Percentiles rank a stretch among this genome's conserved stretches.
phyloP scores from a whole-genome alignment of 2,888 invertebrate genomes.

The Lasioglossum leucozonium region DNA sequence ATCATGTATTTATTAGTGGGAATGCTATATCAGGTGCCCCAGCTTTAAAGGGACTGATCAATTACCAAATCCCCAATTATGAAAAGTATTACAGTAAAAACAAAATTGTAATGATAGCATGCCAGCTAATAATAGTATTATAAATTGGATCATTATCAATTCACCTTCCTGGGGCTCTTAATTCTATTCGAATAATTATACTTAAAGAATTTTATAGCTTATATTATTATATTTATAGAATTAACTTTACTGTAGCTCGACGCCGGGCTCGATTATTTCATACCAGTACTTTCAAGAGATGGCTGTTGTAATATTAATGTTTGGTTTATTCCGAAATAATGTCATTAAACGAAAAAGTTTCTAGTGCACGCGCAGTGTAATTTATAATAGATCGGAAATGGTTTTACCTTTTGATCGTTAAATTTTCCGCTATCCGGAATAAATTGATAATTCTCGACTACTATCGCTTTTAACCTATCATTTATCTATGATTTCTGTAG shows the following conservation, averaged over 20 bases:
- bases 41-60: too few species aligned
- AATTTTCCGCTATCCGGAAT: background rate
- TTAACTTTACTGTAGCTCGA: background rate
- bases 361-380: background rate
- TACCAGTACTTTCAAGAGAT: background rate
- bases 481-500: background rate
- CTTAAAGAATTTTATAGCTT: slow-evolving; percentile 87
- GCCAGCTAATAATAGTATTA: background rate
- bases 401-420: background rate
- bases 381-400: background rate
- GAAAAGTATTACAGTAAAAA: background rate
- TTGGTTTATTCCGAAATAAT: background rate
- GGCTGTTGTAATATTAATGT: background rate
- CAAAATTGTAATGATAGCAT: background rate
- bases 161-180: slow-evolving; percentile 84
- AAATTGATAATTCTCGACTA: background rate
- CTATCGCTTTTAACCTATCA: background rate
- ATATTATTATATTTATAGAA: slow-evolving; percentile 85
- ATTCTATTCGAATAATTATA: slow-evolving; percentile 90
- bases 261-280: background rate
- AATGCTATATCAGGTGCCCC: too few species aligned
- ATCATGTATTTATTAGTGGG: too few species aligned
- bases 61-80: background rate
- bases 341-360: background rate
- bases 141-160: slow-evolving; percentile 87